Evolutionary conservation across 1,140 invertebrate genomes (phyloP).

Genomic region (Battus philenor): DNA sequence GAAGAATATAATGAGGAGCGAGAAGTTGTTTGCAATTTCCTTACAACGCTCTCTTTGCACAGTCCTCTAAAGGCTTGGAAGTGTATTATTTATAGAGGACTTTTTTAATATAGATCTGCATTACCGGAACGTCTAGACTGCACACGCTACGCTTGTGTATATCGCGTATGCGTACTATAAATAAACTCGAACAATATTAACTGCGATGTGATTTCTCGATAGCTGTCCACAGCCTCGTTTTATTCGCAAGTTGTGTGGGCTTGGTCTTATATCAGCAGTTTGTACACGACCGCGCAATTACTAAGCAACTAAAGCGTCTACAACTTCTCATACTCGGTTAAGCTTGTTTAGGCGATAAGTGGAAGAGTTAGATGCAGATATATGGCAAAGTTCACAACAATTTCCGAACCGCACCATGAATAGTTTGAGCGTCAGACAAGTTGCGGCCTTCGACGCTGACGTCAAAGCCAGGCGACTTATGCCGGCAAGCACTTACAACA

Average conservation of each 20-base stretch:
- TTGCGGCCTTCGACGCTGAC: no score
- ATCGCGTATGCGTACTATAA: no score
- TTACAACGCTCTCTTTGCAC: conserved; percentile 5
- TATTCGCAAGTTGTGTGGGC: no score
- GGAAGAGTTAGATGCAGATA: neutral
- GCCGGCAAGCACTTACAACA: no score
- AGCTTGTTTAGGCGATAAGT: neutral
- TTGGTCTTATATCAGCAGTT: conserved; percentile 4
- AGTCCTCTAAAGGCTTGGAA: neutral
- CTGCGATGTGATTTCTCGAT: no score
- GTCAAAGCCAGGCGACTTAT: no score
- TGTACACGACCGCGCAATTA: conserved; percentile 1
- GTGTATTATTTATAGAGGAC: neutral
- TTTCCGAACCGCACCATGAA: no score
- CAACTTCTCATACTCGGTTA: neutral
- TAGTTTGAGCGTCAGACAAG: no score
- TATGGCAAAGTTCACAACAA: neutral
- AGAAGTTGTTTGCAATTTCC: conserved; percentile 8
- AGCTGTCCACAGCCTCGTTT: no score
- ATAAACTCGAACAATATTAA: no score
- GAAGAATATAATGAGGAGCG: conserved; percentile 9
- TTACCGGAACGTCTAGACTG: no score
- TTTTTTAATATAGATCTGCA: neutral
- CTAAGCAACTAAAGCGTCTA: neutral
- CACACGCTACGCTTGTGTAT: no score